phyloP scores from a whole-genome alignment of 2,888 invertebrate species.

The Teinopalpus imperialis region DNA sequence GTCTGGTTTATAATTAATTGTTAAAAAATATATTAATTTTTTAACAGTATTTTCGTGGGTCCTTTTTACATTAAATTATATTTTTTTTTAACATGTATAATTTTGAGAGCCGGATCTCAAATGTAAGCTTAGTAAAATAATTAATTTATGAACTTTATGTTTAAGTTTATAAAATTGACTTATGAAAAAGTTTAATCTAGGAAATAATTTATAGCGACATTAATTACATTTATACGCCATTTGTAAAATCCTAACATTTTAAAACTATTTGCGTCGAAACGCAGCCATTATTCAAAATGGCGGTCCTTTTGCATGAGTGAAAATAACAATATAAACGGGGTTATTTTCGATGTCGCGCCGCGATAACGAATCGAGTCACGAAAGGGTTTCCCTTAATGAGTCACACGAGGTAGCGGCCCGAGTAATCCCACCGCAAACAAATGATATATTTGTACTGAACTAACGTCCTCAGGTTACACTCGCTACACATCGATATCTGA shows the following conservation, averaged over 20 bases:
- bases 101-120: no score
- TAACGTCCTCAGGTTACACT: constrained; percentile 11
- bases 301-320: constrained; percentile 36
- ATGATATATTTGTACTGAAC: constrained; percentile 22
- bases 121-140: no score
- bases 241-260: constrained; percentile 13
- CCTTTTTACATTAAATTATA: no score
- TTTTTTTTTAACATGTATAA: no score
- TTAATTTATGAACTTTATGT: no score
- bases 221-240: constrained; percentile 13
- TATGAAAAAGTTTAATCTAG: no score
- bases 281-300: constrained; percentile 28
- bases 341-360: constrained; percentile 53
- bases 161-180: no score
- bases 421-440: constrained; percentile 26
- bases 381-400: constrained; percentile 77
- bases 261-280: constrained; percentile 22
- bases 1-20: no score
- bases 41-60: no score
- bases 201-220: background rate
- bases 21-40: no score
- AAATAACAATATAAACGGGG: constrained; percentile 55
- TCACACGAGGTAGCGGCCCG: constrained; percentile 34
- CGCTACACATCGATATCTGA: background rate
- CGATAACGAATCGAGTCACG: constrained; percentile 75